Conservation (phyloP, 2,888 invertebrate genomes). For the Chymomyza amoena region DNA sequence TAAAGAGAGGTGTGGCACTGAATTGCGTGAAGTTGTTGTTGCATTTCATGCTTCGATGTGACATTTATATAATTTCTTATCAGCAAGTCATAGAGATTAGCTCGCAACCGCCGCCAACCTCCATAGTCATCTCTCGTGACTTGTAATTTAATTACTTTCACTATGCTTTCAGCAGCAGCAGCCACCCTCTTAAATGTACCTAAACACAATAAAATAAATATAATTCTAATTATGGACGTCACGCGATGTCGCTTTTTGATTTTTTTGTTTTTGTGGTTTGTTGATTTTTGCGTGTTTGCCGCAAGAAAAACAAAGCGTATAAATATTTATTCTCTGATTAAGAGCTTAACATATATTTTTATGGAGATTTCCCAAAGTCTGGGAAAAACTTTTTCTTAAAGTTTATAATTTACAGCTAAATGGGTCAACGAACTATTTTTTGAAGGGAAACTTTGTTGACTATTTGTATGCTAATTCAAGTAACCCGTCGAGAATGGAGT, state of each 20-base stretch:
- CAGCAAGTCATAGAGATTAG: conserved; percentile 24
- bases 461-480: not conserved
- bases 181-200: conserved; percentile 13
- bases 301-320: conserved; percentile 21
- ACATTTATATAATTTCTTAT: conserved; percentile 17
- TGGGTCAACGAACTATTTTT: not conserved
- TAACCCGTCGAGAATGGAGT: not conserved
- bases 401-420: not conserved
- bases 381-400: not conserved
- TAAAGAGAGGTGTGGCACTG: not conserved
- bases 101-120: not conserved
- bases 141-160: conserved; percentile 60
- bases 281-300: conserved; percentile 36
- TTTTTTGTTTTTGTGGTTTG: conserved; percentile 14
- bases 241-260: conserved; percentile 55
- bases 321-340: conserved; percentile 41
- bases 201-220: conserved; percentile 24
- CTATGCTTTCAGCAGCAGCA: conserved; percentile 37
- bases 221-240: conserved; percentile 59
- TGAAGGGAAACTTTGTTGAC: not conserved
- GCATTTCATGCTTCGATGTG: not conserved
- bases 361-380: conserved; percentile 13
- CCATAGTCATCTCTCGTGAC: conserved; percentile 36
- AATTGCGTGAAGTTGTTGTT: not conserved
- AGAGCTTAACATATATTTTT: conserved; percentile 18